Evolutionary conservation across 2,888 invertebrate species (phyloP).

Genomic region (Trimorus sp.): DNA sequence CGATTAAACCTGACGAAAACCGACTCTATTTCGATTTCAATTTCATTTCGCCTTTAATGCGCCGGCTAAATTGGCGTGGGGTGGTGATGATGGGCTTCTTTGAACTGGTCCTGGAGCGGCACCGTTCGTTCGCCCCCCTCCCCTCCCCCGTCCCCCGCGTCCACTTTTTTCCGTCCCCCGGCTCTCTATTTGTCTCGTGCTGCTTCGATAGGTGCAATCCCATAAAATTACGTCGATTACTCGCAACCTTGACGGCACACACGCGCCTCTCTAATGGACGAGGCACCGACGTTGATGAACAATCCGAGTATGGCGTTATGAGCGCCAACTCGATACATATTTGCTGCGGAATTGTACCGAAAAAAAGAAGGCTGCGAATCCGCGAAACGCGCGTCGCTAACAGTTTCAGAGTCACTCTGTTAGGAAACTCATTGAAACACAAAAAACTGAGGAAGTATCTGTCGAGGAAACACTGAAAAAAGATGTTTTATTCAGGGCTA

Average conservation of each 20-base stretch:
- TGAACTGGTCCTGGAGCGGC: constrained; percentile 58
- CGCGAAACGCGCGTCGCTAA: no score
- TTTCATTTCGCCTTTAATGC: constrained; percentile 75
- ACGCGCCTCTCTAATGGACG: constrained; percentile 70
- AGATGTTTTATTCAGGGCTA: no score
- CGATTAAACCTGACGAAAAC: not conserved
- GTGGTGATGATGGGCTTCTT: constrained; percentile 69
- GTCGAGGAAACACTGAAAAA: no score
- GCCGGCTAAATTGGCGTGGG: constrained; percentile 71
- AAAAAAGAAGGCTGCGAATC: constrained; percentile 17
- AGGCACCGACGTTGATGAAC: constrained; percentile 67
- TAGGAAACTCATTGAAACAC: no score
- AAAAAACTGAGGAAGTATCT: no score
- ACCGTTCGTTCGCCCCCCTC: not conserved
- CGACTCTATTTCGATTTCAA: constrained; percentile 74
- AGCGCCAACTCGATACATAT: constrained; percentile 47
- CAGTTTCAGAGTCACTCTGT: no score
- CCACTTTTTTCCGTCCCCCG: not conserved
- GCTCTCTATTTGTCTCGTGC: constrained; percentile 55
- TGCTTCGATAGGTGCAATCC: constrained; percentile 71
- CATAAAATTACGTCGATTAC: constrained; percentile 76
- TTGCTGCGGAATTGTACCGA: constrained; percentile 33
- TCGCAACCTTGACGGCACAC: constrained; percentile 72
- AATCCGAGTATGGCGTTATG: constrained; percentile 53
- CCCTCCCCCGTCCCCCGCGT: not conserved